These are phyloP conservation scores for Columba guinea DNA, from an alignment of 2,797 vertebrate genomes.

Conservation along the genomic window DNA sequence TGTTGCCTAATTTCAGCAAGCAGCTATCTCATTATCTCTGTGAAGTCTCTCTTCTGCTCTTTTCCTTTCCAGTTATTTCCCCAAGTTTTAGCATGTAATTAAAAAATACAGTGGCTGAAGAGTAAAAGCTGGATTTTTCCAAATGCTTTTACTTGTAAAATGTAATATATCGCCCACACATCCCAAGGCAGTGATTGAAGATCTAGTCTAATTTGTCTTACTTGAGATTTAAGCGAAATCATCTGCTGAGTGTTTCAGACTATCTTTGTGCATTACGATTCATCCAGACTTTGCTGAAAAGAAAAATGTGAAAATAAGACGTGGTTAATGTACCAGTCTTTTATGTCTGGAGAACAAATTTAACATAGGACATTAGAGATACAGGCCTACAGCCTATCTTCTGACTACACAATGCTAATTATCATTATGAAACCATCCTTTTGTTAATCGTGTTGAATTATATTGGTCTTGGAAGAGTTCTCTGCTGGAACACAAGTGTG, in stretches of 20 bases:
- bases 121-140: conserved; percentile 31
- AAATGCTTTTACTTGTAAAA: conserved; percentile 34
- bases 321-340: conserved; percentile 51
- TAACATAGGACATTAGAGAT: conserved; percentile 20
- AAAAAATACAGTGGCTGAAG: conserved; percentile 32
- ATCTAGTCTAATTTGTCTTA: conserved; percentile 60
- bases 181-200: conserved; percentile 43
- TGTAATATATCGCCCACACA: not conserved
- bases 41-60: conserved; percentile 28
- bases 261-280: conserved; percentile 46
- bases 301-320: conserved; percentile 62
- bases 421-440: not conserved
- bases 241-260: conserved; percentile 64
- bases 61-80: not conserved
- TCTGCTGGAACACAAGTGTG: not conserved
- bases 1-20: not conserved
- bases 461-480: not conserved
- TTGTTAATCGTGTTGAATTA: not conserved
- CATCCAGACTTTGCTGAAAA: conserved; percentile 64
- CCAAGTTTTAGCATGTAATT: conserved; percentile 36
- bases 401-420: not conserved
- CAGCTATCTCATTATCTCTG: conserved; percentile 7
- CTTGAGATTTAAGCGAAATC: conserved; percentile 70
- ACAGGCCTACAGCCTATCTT: conserved; percentile 30
- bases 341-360: conserved; percentile 58